Evolutionary conservation across 1,140 invertebrate genomes (phyloP), one percentile per base, ranked within the genome.

Genomic region (Heliconius eleuchia): DNA sequence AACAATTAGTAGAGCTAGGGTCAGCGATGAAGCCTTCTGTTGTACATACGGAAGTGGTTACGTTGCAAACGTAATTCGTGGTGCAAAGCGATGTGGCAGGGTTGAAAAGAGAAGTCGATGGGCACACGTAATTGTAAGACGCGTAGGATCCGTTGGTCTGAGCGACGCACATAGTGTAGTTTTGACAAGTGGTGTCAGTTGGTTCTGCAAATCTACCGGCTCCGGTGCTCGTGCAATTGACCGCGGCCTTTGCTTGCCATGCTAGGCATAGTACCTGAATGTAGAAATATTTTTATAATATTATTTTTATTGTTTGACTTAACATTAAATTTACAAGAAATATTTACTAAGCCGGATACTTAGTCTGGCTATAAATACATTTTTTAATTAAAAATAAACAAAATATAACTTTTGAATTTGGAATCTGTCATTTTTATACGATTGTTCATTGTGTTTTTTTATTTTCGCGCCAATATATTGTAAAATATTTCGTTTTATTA

Each of bases 101-200:
- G 46, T 87, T 89, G 74, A 91, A 92, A 1, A 92, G 55, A 1
- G 88, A 88, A 9, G 88, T 88, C 2, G 83, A 81, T 0, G 91
- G 90, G 37, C 91, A 92, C 2, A 80, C 72, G 73, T 89, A 91
- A 71, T 90, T 84, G 84, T 89, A 91, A 4, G 84, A 27, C 1
- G 85, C 7, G 74, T 81, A 89, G 4, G 71, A 42, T 19, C 73
- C 73, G 27, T 60, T 85, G 11, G 79, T 74, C 3, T 46, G 73
- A 19, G 77, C 39, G 74, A 91, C 83, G 74, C 91, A 92, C 2
- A 86, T 73, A 6, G 86, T 88, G 76, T 91, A 92, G 75, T 87
- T 88, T 74, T 89, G 76, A 76, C 91, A 91, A 2, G 88, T 89
- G 0, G 83, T 81, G 80, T 90, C 89, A 1, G n/a, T 76, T 11